Percentiles rank a stretch among this genome's conserved stretches.
Evolutionary conservation across 2,113 vertebrate species (phyloP).

Genomic region (Danionella cerebrum): DNA sequence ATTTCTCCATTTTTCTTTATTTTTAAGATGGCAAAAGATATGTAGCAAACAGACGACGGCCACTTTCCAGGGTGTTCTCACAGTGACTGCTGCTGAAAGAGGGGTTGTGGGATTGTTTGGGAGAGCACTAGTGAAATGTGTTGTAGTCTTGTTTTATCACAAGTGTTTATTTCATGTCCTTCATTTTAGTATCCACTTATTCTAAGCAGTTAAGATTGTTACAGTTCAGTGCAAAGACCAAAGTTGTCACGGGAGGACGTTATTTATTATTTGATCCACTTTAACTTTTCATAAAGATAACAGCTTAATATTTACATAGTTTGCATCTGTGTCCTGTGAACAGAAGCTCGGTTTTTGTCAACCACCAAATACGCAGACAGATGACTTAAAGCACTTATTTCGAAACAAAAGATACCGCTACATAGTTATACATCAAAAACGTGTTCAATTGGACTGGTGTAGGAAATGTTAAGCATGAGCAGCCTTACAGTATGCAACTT

Average conservation of each 20-base stretch:
- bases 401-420: constrained; percentile 12
- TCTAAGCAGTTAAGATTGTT: constrained; percentile 36
- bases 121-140: constrained; percentile 39
- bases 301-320: constrained; percentile 40
- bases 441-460: constrained; percentile 34
- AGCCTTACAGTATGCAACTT: constrained; percentile 51
- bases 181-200: constrained; percentile 5
- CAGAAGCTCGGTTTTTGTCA: constrained; percentile 11
- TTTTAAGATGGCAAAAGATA: constrained; percentile 49
- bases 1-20: constrained; percentile 34
- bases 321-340: constrained; percentile 12
- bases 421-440: constrained; percentile 31
- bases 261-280: constrained; percentile 11
- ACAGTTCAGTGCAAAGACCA: constrained; percentile 60
- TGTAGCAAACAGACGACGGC: constrained; percentile 61
- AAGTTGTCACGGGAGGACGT: constrained; percentile 44
- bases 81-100: constrained; percentile 53
- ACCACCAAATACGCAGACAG: constrained; percentile 41
- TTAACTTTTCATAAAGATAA: constrained; percentile 15
- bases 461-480: constrained; percentile 2
- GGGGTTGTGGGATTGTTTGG: constrained; percentile 31
- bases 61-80: constrained; percentile 47
- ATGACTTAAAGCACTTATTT: constrained; percentile 47
- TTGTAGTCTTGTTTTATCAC: constrained; percentile 42
- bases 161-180: constrained; percentile 13